phyloP scores from a whole-genome alignment of 2,888 invertebrate species.

The Oxytorus armatus region DNA sequence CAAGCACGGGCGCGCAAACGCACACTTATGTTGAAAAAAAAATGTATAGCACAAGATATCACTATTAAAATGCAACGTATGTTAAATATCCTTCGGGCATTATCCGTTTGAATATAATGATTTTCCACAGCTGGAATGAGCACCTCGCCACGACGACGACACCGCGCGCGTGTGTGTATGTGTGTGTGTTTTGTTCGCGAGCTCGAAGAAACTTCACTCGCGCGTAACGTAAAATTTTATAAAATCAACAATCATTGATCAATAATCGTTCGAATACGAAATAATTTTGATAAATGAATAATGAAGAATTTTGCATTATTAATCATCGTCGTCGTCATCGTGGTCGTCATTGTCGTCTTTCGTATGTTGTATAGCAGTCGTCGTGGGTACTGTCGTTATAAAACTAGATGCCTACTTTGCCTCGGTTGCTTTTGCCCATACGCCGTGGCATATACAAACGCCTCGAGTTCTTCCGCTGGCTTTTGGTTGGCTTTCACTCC shows the following conservation, averaged over 20 bases:
- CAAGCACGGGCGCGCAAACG: background rate
- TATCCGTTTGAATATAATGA: constrained; percentile 7
- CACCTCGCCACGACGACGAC: constrained; percentile 22
- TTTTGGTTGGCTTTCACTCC: constrained; percentile 66
- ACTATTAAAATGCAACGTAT: background rate
- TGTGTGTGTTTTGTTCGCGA: background rate
- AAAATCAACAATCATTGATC: background rate
- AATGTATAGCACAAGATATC: constrained; percentile 1
- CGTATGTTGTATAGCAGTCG: background rate
- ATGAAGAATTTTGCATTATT: background rate
- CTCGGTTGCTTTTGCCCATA: constrained; percentile 43
- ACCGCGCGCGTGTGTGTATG: background rate
- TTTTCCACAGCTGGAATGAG: constrained; percentile 43
- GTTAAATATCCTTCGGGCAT: constrained; percentile 3
- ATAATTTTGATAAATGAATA: background rate
- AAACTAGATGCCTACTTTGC: constrained; percentile 41
- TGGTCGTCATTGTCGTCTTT: too few species aligned
- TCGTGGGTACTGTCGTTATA: constrained; percentile 31
- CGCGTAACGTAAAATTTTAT: background rate
- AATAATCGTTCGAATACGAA: background rate
- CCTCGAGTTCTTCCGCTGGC: constrained; percentile 51
- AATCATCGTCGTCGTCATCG: background rate
- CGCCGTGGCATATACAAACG: constrained; percentile 19
- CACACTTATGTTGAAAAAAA: background rate
- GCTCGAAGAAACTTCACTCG: too few species aligned